Base-by-base conservation (phyloP, 2,113 vertebrate species). In the Motacilla alba region DNA sequence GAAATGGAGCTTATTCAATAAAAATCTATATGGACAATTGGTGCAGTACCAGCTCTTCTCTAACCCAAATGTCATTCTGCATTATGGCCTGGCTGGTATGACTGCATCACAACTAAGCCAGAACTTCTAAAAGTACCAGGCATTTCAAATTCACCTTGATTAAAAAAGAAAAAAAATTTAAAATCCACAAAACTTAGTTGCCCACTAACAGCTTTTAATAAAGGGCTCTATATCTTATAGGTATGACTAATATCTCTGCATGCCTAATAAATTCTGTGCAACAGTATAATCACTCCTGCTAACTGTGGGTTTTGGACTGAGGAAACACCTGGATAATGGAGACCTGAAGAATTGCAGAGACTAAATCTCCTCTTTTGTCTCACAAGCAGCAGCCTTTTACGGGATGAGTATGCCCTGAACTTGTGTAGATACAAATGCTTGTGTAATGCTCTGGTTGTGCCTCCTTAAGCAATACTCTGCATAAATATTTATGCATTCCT, bases 21-120 rank as follows among this genome's bases (percentile, higher is more conserved):
- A 79, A 96, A 96, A 96, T 89, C 77, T 67, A 60, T 94, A 73
- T 78, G 62, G 83, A 50, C 91, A 88, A 79, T 88, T 94, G 43
- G 55, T 81, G 77, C 49, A 94, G 78, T 26, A 52, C 41, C 78
- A 91, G 86, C 91, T 89, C 35, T 97, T 69, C 49, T 62, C 50
- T 97, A 94, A 78, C 43, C 53, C 56, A 50, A 33, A 52, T 84
- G 69, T 86, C 89, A 60, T 67, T 95, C 82, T 94, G n/a, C 15
- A 35, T 95, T 94, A 93, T 33, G 50, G 69, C 13, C 74, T 60
- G 67, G 69, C 58, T 93, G 89, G 30, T 55, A 26, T 28, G 37
- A 87, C n/a, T 76, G 59, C 56, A 72, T 59, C 30, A 33, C 62
- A 69, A 52, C 39, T 70, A 83, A 95, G n/a, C 35, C 69, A 91